phyloP scores from a whole-genome alignment of 2,113 vertebrate species.

The Phylloscopus trochilus region DNA sequence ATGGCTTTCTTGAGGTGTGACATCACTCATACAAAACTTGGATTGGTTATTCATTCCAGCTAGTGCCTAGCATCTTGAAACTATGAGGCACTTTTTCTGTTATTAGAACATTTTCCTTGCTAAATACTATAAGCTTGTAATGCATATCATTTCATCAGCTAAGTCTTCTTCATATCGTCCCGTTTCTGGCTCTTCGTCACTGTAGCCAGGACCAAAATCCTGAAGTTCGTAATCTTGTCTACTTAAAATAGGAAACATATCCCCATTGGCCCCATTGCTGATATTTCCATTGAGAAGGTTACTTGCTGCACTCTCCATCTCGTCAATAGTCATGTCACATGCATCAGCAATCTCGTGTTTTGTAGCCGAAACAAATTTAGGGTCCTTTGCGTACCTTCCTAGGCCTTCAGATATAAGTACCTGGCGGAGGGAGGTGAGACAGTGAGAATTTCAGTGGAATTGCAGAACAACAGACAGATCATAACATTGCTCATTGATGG shows the following conservation, averaged over 20 bases:
- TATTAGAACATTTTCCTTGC: constrained; percentile 76
- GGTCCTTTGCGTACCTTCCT: constrained; percentile 94
- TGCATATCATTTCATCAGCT: constrained; percentile 98
- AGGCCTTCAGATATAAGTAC: constrained; percentile 98
- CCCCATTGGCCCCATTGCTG: constrained; percentile 78
- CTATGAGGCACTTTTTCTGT: constrained; percentile 91
- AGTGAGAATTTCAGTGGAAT: neutral
- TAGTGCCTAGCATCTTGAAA: constrained; percentile 84
- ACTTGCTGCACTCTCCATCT: constrained; percentile 99
- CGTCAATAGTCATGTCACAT: constrained; percentile 97
- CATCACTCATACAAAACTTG: constrained; percentile 64
- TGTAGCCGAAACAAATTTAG: constrained; percentile 95
- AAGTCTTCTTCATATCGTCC: constrained; percentile 93
- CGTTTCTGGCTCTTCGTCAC: constrained; percentile 89
- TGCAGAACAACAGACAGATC: neutral
- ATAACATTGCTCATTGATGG: neutral
- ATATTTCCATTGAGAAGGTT: constrained; percentile 88
- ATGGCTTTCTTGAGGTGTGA: constrained; percentile 76
- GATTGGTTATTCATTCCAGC: constrained; percentile 66
- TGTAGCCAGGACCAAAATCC: constrained; percentile 90
- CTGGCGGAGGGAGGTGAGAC: constrained; percentile 65
- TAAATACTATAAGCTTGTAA: constrained; percentile 94
- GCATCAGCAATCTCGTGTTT: constrained; percentile 97
- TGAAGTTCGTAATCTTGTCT: constrained; percentile 89
- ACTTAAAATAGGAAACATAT: constrained; percentile 80